Base-by-base conservation (phyloP, 2,888 invertebrate genomes). In the Monoplex corrugatus region DNA sequence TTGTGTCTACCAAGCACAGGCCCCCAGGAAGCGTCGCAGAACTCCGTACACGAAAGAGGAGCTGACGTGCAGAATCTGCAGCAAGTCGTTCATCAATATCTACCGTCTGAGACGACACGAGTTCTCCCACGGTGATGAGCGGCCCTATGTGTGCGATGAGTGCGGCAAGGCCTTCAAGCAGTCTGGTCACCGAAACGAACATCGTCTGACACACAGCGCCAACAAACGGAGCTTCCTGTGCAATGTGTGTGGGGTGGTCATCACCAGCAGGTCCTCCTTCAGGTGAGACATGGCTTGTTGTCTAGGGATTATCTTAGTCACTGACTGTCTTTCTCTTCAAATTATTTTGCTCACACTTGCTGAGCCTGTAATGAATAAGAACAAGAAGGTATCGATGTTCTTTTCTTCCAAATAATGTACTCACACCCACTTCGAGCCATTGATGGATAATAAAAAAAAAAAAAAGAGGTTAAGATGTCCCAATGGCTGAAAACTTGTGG, bases 161-260 rank as follows among this genome's bases (percentile, higher is more conserved):
- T 91, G 91, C 86, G 90, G 89, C 23, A 91, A 91, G 80, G 89
- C 89, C 57, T 91, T 91, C 86, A 91, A 90, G 75, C 90, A 91
- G 68, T 87, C 89, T 2, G 90, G 91, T 0, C 90, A 91, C 75
- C 72, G 90, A 0, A 90, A 90, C 87, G 90, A 91, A 43, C 91
- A 91, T 68, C 86, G 90, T 32, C 89, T 90, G 43, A 90, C 90
- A 38, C 91, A 91, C 82, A 88, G 89, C 80, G 82, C 72, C 28
- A 40, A 50, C 82, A 87, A 85, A 0, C 85, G 90, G 40, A 87
- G 88, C n/a, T 91, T 91, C 80, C 85, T 91, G 40, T 91, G 91
- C 82, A 90, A 90, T 82, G 45, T 86, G 72, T 91, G 91, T 78
- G 91, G 91, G 0, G 91, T 91, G 38, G 89, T 91, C 78, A 90